These are phyloP conservation scores for Plusia festucae DNA, from an alignment of 2,888 invertebrate species.

Conservation along the genomic window DNA sequence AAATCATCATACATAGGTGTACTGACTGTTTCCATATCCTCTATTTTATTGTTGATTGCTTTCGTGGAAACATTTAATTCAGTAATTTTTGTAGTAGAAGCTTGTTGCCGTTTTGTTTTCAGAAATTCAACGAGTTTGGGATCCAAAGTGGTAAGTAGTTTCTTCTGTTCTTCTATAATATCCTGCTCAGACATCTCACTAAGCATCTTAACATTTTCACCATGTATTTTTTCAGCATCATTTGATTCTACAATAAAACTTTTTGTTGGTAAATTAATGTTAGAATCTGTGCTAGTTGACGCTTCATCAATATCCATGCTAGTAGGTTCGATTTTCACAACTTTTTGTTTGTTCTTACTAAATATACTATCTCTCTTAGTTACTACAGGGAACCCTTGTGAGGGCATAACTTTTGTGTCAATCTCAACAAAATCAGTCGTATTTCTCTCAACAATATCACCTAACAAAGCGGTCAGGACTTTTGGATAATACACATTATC, in stretches of 20 bases:
- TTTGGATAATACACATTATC: constrained; percentile 85
- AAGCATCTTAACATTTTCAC: constrained; percentile 92
- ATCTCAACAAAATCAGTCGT: constrained; percentile 58
- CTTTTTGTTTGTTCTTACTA: constrained; percentile 64
- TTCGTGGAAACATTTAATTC: constrained; percentile 25
- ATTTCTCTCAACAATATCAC: constrained; percentile 90
- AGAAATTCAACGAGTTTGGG: constrained; percentile 92
- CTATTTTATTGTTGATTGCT: constrained; percentile 15
- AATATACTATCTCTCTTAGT: constrained; percentile 74
- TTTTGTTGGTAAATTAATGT: constrained; percentile 70
- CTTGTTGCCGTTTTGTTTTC: constrained; percentile 74
- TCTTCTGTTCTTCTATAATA: constrained; percentile 92
- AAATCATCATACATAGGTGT: constrained; percentile 67
- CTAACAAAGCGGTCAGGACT: constrained; percentile 81
- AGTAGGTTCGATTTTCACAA: constrained; percentile 18
- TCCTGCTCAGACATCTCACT: constrained; percentile 92
- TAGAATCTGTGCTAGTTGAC: constrained; percentile 36
- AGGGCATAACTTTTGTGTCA: constrained; percentile 71
- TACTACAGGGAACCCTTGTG: constrained; percentile 87
- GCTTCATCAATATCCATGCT: constrained; percentile 74
- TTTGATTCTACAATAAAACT: constrained; percentile 85
- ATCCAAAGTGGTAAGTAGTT: constrained; percentile 90
- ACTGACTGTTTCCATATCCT: constrained; percentile 59
- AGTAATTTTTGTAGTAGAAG: constrained; percentile 14
- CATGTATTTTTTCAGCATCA: constrained; percentile 91